These are phyloP conservation scores for Amphipyra tragopoginis DNA, from an alignment of 2,888 invertebrate species.

Conservation along the genomic window DNA sequence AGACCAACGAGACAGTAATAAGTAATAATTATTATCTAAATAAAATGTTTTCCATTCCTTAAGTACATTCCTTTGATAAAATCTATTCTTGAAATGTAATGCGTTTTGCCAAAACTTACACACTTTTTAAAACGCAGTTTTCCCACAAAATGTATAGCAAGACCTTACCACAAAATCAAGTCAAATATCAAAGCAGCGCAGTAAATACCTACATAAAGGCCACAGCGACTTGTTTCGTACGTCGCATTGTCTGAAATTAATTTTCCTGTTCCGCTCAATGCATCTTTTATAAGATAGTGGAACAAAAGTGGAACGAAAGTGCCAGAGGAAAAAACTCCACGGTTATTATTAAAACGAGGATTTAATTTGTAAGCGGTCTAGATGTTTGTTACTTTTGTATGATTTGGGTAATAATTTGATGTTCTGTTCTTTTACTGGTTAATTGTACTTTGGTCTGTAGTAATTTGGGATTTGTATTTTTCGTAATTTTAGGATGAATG, in stretches of 20 bases:
- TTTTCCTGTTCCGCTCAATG: slow-evolving; percentile 85
- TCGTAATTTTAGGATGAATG: too few species aligned
- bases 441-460: not conserved
- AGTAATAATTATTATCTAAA: too few species aligned
- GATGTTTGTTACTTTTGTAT: slow-evolving; percentile 35
- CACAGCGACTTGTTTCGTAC: slow-evolving; percentile 66
- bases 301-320: slow-evolving; percentile 72
- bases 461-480: too few species aligned
- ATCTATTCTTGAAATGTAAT: too few species aligned
- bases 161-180: slow-evolving; percentile 24
- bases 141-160: too few species aligned
- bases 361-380: slow-evolving; percentile 65
- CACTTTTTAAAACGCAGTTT: too few species aligned
- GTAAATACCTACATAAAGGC: slow-evolving; percentile 56
- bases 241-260: slow-evolving; percentile 84
- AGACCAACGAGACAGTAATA: too few species aligned
- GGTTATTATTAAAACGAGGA: slow-evolving; percentile 67
- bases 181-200: slow-evolving; percentile 46
- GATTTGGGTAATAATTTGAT: slow-evolving; percentile 46
- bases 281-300: slow-evolving; percentile 85
- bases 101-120: too few species aligned
- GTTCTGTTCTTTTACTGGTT: not conserved
- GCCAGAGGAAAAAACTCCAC: slow-evolving; percentile 62
- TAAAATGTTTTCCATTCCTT: too few species aligned
- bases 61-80: too few species aligned